These are phyloP conservation scores for Carterocephalus palaemon DNA, from an alignment of 2,888 invertebrate species.

Conservation along the genomic window DNA sequence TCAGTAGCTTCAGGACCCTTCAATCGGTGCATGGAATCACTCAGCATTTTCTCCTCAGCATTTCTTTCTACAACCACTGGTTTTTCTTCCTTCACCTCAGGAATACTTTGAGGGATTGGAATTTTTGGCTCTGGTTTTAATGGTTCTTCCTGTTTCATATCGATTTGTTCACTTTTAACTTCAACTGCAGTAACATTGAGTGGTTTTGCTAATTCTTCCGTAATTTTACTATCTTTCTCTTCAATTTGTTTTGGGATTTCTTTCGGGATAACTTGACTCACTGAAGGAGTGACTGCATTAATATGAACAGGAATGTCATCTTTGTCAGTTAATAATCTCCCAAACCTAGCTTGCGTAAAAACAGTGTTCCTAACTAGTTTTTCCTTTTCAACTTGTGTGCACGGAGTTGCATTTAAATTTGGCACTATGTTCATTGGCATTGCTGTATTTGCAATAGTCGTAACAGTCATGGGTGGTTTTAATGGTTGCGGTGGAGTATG, in stretches of 20 bases:
- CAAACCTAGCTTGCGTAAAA: conserved; percentile 59
- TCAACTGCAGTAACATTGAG: conserved; percentile 25
- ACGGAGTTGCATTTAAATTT: conserved; percentile 17
- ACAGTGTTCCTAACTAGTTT: conserved; percentile 67
- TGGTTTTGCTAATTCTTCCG: conserved; percentile 10
- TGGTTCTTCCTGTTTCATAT: conserved; percentile 20
- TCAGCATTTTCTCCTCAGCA: conserved; percentile 34
- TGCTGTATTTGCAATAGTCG: conserved; percentile 1
- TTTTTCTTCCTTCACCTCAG: conserved; percentile 27
- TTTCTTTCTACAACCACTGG: conserved; percentile 23
- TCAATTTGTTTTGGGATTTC: conserved; percentile 19
- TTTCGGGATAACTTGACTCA: conserved; percentile 25
- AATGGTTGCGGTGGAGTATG: conserved; percentile 14
- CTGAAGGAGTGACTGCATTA: conserved; percentile 13
- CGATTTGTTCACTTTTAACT: conserved; percentile 24
- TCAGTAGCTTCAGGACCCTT: conserved; percentile 30
- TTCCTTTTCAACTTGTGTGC: conserved; percentile 45
- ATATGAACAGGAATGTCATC: conserved; percentile 29
- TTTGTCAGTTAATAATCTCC: conserved; percentile 55
- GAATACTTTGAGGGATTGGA: conserved; percentile 21
- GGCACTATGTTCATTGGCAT: no score
- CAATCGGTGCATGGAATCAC: conserved; percentile 34
- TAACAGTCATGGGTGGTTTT: conserved; percentile 8
- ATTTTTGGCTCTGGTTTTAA: no score
- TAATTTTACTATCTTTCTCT: conserved; percentile 20